phyloP scores from a whole-genome alignment of 2,888 invertebrate genomes.

The Drosophila barbarae region DNA sequence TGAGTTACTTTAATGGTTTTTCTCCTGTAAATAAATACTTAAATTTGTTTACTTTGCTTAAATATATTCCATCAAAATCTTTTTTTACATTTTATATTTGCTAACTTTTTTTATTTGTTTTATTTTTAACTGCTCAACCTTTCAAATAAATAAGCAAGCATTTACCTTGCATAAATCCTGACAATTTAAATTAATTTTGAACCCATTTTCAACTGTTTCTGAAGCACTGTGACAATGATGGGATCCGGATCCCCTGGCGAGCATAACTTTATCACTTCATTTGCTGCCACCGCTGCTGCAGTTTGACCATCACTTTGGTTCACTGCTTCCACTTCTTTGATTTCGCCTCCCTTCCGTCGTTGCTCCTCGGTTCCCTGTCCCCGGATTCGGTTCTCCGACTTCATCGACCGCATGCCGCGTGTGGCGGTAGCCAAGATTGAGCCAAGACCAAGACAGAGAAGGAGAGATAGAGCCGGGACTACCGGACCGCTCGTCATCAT shows the following conservation, averaged over 20 bases:
- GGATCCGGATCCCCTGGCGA: constrained; percentile 66
- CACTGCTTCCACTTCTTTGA: constrained; percentile 30
- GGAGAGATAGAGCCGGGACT: constrained; percentile 24
- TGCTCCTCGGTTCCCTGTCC: constrained; percentile 13
- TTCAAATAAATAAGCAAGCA: not conserved
- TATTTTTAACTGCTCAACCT: not conserved
- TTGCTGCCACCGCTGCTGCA: constrained; percentile 66
- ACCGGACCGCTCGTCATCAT: constrained; percentile 53
- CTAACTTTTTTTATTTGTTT: too few species aligned
- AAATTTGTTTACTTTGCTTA: too few species aligned
- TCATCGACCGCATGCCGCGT: constrained; percentile 72
- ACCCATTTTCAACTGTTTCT: not conserved
- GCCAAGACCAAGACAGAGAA: constrained; percentile 13
- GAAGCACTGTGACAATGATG: constrained; percentile 29
- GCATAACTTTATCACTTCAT: constrained; percentile 76
- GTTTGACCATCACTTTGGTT: constrained; percentile 69
- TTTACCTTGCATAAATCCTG: not conserved
- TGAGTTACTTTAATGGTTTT: too few species aligned
- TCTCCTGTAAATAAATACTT: too few species aligned
- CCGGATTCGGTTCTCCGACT: constrained; percentile 19
- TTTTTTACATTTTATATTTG: too few species aligned
- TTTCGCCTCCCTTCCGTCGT: constrained; percentile 41
- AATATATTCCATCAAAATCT: too few species aligned
- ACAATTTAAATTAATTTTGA: not conserved
- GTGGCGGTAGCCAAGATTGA: constrained; percentile 57